A percentile compares a stretch with the other conserved stretches of the same genome.
phyloP scores from a whole-genome alignment of 2,113 vertebrate species.

The Falcunculus frontatus region DNA sequence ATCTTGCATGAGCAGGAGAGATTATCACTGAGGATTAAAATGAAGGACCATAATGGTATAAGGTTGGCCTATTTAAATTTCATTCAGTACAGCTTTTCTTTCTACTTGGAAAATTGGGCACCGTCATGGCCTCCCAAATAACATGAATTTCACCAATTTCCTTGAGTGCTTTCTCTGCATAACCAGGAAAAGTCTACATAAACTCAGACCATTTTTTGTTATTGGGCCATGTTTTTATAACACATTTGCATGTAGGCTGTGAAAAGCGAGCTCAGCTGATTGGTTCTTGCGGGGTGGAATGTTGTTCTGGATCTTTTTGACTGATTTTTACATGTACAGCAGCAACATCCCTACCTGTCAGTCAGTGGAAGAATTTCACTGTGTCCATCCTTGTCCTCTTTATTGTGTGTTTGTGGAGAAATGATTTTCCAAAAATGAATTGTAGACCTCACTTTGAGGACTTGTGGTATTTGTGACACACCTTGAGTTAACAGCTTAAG shows the following conservation, averaged over 20 bases:
- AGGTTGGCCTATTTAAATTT: not conserved
- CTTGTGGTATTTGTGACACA: not conserved
- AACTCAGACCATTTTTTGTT: not conserved
- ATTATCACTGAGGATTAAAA: not conserved
- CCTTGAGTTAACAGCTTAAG: not conserved
- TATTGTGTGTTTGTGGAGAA: not conserved
- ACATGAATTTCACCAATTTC: not conserved
- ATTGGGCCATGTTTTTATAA: not conserved
- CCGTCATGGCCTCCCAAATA: not conserved
- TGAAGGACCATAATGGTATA: not conserved
- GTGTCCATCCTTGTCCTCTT: not conserved
- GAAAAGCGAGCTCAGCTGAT: not conserved
- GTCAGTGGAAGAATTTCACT: not conserved
- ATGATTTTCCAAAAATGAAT: not conserved
- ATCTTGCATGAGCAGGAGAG: not conserved
- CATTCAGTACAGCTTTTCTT: not conserved
- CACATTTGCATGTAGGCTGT: not conserved
- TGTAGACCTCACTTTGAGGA: not conserved
- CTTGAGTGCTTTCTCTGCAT: not conserved
- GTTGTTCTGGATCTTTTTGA: not conserved
- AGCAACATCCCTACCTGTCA: not conserved
- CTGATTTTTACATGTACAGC: not conserved
- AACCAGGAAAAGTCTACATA: accelerated
- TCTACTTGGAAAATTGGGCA: not conserved
- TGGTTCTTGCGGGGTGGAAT: not conserved